These are phyloP conservation scores for Eupithecia tripunctaria DNA, from an alignment of 2,888 invertebrate species.

Conservation along the genomic window DNA sequence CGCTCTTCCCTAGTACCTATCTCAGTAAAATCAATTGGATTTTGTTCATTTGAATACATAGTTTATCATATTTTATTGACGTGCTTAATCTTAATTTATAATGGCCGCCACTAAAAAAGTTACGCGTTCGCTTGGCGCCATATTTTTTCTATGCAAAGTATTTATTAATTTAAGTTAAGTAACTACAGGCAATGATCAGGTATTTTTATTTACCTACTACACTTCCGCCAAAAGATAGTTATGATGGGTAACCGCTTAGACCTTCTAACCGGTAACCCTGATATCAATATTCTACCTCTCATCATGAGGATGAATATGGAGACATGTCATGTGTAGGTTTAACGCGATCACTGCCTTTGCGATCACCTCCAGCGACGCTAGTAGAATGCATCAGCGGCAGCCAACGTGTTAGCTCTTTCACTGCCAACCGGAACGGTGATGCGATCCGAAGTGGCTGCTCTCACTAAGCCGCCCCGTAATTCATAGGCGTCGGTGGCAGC, in stretches of 20 bases:
- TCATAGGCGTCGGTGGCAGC: neutral
- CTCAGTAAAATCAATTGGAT: constrained; percentile 54
- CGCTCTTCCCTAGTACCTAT: constrained; percentile 43
- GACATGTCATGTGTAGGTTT: neutral
- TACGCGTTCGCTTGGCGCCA: constrained; percentile 36
- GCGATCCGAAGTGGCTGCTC: no score
- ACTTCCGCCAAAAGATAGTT: neutral
- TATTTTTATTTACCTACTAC: neutral
- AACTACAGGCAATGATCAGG: neutral
- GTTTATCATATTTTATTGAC: constrained; percentile 45
- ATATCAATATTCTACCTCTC: neutral
- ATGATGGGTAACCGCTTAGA: no score
- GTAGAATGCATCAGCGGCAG: no score
- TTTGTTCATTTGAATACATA: constrained; percentile 60
- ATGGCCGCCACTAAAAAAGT: constrained; percentile 37
- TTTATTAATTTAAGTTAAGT: neutral
- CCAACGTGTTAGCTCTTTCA: no score
- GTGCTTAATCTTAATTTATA: constrained; percentile 40
- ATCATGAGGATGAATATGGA: neutral
- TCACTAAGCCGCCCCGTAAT: no score
- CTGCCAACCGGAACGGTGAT: no score
- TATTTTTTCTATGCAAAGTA: constrained; percentile 20
- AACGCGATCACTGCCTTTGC: neutral
- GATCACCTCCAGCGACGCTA: no score
- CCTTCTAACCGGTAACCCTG: no score